Conservation (phyloP, 2,888 invertebrate species). For the Ditula angustiorana region DNA sequence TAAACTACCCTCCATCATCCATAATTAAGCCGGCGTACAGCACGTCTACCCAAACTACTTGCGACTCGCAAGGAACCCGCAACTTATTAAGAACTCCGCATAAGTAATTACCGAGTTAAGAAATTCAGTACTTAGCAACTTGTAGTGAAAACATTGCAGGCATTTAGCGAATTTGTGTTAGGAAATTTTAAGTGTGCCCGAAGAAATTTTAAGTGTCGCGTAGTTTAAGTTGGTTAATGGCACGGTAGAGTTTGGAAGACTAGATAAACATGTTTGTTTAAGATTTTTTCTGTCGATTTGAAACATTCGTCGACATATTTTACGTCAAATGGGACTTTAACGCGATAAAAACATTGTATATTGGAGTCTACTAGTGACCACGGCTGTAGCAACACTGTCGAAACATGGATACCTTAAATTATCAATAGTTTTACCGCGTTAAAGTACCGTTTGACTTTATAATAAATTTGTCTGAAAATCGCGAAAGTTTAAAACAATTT, state of each 20-base stretch:
- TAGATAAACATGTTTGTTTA: neutral
- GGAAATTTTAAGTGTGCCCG: conserved; percentile 46
- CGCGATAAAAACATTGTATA: no score
- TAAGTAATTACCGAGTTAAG: conserved; percentile 71
- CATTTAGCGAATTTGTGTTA: conserved; percentile 63
- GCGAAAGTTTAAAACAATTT: no score
- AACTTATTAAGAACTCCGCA: conserved; percentile 58
- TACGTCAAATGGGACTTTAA: no score
- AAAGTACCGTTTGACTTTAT: no score
- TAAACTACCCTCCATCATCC: conserved; percentile 17
- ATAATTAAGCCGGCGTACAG: conserved; percentile 18
- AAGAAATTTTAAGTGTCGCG: conserved; percentile 34
- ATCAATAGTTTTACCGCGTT: no score
- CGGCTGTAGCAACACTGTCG: no score
- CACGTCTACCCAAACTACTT: conserved; percentile 42
- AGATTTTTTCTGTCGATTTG: no score
- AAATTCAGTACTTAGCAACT: conserved; percentile 60
- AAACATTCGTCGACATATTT: no score
- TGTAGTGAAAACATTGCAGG: conserved; percentile 54
- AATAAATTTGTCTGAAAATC: no score
- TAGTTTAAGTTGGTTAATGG: conserved; percentile 1
- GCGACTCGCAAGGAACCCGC: conserved; percentile 46
- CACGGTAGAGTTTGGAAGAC: conserved; percentile 2
- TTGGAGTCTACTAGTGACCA: no score
- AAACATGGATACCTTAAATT: no score